Evolutionary conservation across 92 coral and sea anemone species (phyloP), one percentile per base, ranked within the genome.

Genomic region (Parazoanthus atlanticus): DNA sequence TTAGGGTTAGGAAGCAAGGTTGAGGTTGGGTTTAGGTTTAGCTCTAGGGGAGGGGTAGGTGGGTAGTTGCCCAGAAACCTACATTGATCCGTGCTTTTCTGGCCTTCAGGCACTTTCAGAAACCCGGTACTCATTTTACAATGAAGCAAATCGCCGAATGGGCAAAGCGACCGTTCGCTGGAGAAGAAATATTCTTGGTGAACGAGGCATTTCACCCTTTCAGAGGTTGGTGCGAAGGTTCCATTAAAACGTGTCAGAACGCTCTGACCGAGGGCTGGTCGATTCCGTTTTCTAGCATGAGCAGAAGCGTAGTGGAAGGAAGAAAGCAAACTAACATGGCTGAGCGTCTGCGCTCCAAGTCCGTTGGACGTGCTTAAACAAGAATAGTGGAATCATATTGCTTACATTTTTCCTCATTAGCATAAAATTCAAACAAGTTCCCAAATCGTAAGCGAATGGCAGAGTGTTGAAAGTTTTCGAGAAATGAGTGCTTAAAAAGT

Each of bases 191-290:
- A 56, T 93, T 93, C 47, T 32, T 93, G 32, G 95, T 89, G 77
- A 93, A 93, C 31, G 95, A 93, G 76, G 92, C 93, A 1, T 93
- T 81, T 73, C 46, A 93, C 25, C 91, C 89, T 29, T 12, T 91
- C 28, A 74, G 91, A 21, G 93, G 91, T 11, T 93, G 95, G 93
- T 89, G 91, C 81, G 88, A 93, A 85, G 93, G 93, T 54, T 85
- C 95, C 8, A 74, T 91, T 10, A 47, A 47, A 17, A 91, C 95
- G 25, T 85, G 84, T 58, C 85, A 88, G 71, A 86, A 91, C 79
- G 95, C 92, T 23, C 83, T 93, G 67, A 46, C 61, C 4, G 93
- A 91, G 33, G 95, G 95, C 21, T 93, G 95, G 95, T 72, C 86
- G 38, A 91, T 91, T 69, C 78, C 33, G 5, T 84, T 84, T 65